Conservation (phyloP, 1,140 invertebrate genomes). For the Trachelipus rathkii region DNA sequence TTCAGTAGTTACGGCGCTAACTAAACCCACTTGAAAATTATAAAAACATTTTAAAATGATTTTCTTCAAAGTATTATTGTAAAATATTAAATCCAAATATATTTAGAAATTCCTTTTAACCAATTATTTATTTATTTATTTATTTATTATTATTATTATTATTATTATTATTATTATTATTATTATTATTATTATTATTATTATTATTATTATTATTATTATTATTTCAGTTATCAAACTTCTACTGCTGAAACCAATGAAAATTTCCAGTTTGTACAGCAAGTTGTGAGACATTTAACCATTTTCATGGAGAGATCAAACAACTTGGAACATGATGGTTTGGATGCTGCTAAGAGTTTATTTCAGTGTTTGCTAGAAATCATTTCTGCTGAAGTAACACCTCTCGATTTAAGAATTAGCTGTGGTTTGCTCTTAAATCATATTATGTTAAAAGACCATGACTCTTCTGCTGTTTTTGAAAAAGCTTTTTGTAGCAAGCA, state of each 20-base stretch:
- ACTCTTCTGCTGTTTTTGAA: neutral
- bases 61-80: no score
- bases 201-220: no score
- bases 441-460: neutral
- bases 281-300: neutral
- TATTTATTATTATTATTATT: no score
- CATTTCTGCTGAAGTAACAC: neutral
- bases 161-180: no score
- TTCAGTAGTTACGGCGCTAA: no score
- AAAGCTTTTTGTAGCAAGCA: neutral
- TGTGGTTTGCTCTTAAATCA: neutral
- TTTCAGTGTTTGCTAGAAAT: neutral
- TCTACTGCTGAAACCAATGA: neutral
- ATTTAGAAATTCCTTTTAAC: no score
- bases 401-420: neutral
- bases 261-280: neutral
- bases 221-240: neutral
- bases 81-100: no score
- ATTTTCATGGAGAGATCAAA: neutral
- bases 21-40: no score
- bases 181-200: no score
- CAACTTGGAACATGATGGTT: neutral
- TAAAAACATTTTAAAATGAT: no score
- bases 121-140: no score
- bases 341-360: neutral